A percentile compares a stretch with the other conserved stretches of the same genome.
Conservation (phyloP, 1,140 invertebrate genomes). For the Wasmannia auropunctata region DNA sequence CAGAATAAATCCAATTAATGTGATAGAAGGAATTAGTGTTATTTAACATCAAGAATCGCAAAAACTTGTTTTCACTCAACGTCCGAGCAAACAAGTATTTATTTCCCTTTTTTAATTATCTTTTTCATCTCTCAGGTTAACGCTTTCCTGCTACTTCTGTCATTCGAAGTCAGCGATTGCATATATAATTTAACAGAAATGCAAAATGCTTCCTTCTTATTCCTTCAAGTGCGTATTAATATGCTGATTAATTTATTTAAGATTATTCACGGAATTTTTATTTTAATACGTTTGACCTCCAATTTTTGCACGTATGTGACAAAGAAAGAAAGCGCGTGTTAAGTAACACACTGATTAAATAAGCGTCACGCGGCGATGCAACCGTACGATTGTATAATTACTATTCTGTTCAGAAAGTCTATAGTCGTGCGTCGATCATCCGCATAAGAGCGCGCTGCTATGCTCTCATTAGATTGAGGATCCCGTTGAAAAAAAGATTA, state of each 20-base stretch:
- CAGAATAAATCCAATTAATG: not conserved
- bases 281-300: not conserved
- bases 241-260: not conserved
- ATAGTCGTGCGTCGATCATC: not conserved
- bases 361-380: not conserved
- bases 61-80: not conserved
- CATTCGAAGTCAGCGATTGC: not conserved
- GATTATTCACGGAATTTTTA: not conserved
- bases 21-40: not conserved
- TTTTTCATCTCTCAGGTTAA: not conserved
- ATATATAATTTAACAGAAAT: not conserved
- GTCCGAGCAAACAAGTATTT: not conserved
- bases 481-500: not conserved
- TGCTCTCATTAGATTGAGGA: not conserved
- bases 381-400: constrained; percentile 8
- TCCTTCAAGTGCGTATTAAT: not conserved
- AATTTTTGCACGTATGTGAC: not conserved
- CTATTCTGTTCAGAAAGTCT: not conserved
- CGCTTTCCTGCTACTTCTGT: not conserved
- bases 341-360: constrained; percentile 16
- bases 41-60: not conserved
- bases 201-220: not conserved
- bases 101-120: not conserved
- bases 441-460: not conserved
- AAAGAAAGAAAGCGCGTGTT: not conserved